Percentiles rank a stretch among this genome's conserved stretches.
Conservation (phyloP, 2,113 vertebrate genomes). For the Saimiri boliviensis region DNA sequence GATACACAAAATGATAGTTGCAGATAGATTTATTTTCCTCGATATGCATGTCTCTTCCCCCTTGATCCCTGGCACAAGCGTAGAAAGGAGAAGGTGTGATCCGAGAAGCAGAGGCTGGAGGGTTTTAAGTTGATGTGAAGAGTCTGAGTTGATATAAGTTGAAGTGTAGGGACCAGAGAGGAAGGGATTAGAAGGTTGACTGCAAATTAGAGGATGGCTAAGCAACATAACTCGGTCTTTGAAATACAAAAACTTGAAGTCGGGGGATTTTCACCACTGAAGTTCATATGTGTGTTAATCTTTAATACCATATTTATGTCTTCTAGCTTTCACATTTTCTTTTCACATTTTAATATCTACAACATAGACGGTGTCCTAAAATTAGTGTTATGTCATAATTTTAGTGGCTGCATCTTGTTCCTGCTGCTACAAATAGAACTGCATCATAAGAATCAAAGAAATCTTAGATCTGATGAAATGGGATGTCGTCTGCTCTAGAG, state of each 20-base stretch:
- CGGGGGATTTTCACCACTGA: neutral
- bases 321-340: neutral
- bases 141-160: neutral
- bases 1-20: neutral
- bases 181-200: neutral
- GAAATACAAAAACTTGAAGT: neutral
- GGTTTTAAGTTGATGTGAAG: neutral
- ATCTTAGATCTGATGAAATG: neutral
- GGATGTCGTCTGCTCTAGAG: neutral
- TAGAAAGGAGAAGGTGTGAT: neutral
- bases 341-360: constrained; percentile 12
- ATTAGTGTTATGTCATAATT: neutral
- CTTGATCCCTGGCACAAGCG: neutral
- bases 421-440: neutral
- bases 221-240: neutral
- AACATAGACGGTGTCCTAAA: neutral
- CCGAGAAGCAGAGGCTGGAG: neutral
- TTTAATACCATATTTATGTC: neutral
- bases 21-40: neutral
- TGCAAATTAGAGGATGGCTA: neutral
- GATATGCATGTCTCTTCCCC: neutral
- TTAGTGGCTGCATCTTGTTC: neutral
- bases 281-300: neutral
- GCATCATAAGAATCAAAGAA: neutral
- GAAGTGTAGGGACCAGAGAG: neutral